Conservation (phyloP, 2,113 vertebrate species). For the Perca fluviatilis region DNA sequence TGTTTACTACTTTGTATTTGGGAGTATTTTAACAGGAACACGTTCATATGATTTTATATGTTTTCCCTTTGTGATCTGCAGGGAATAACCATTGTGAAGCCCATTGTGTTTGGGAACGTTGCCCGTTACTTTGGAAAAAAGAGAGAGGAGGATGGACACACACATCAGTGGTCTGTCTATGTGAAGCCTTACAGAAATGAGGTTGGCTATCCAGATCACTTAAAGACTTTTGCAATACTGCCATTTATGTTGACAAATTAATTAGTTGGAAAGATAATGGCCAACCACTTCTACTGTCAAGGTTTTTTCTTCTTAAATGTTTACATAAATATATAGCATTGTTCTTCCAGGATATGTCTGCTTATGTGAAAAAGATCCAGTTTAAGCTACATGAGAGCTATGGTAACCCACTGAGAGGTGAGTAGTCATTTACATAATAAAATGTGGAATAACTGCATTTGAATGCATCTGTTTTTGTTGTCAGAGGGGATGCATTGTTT, state of each 20-base stretch:
- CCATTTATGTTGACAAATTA: not conserved
- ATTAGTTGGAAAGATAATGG: not conserved
- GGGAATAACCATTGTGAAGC: slow-evolving; percentile 98
- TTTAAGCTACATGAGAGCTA: slow-evolving; percentile 99
- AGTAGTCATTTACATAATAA: not conserved
- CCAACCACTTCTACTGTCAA: not conserved
- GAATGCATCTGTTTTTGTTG: not conserved
- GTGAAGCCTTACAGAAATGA: slow-evolving; percentile 98
- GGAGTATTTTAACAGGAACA: not conserved
- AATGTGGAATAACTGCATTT: not conserved
- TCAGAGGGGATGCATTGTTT: not conserved
- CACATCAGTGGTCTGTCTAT: slow-evolving; percentile 98
- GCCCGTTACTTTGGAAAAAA: slow-evolving; percentile 99
- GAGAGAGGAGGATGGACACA: slow-evolving; percentile 96
- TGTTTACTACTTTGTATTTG: not conserved
- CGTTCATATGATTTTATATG: not conserved
- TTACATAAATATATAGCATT: not conserved
- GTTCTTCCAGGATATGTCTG: slow-evolving; percentile 94
- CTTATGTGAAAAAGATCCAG: slow-evolving; percentile 99
- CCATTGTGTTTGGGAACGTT: slow-evolving; percentile 97
- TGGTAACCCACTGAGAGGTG: slow-evolving; percentile 96
- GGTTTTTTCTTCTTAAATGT: not conserved
- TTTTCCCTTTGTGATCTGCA: slow-evolving; percentile 52
- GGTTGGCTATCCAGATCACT: slow-evolving; percentile 74
- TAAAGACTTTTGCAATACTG: not conserved